Evolutionary conservation across 2,797 vertebrate species (phyloP).

Genomic region (Chanos chanos): DNA sequence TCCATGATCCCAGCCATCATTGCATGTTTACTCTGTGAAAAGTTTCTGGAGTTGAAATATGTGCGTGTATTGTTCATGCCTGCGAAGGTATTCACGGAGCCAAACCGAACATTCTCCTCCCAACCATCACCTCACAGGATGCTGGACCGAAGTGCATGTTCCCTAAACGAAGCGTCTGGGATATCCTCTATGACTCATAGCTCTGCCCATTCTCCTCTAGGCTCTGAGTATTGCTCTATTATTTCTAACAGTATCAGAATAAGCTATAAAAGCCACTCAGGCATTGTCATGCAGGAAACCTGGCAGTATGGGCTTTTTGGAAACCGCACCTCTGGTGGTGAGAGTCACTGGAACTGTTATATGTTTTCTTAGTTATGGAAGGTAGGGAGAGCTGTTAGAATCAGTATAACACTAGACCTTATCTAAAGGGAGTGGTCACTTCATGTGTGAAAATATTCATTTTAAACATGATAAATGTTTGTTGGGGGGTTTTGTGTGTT

Average conservation of each 20-base stretch:
- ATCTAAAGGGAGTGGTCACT: background rate
- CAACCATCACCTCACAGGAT: slow-evolving; percentile 45
- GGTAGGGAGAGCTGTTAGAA: too few relatives aligned
- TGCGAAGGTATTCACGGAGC: background rate
- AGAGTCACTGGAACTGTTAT: slow-evolving; percentile 18
- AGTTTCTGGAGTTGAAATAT: too few relatives aligned
- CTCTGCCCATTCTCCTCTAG: slow-evolving; percentile 35
- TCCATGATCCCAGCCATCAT: too few relatives aligned
- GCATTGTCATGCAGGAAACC: slow-evolving; percentile 57
- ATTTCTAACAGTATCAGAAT: slow-evolving; percentile 46
- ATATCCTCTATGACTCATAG: slow-evolving; percentile 68
- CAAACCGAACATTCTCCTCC: background rate
- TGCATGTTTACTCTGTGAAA: too few relatives aligned
- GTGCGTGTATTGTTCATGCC: too few relatives aligned
- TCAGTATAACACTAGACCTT: too few relatives aligned
- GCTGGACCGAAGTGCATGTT: slow-evolving; percentile 49
- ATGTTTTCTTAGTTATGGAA: too few relatives aligned
- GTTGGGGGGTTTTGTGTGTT: background rate
- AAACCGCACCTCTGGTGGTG: slow-evolving; percentile 52
- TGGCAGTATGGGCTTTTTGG: slow-evolving; percentile 39
- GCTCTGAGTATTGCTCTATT: slow-evolving; percentile 44
- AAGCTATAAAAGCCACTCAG: slow-evolving; percentile 33
- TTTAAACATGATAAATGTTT: background rate
- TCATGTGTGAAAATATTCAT: background rate
- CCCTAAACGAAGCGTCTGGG: slow-evolving; percentile 61